phyloP scores from a whole-genome alignment of 2,888 invertebrate genomes.

The Callyntrura guangdongensis region DNA sequence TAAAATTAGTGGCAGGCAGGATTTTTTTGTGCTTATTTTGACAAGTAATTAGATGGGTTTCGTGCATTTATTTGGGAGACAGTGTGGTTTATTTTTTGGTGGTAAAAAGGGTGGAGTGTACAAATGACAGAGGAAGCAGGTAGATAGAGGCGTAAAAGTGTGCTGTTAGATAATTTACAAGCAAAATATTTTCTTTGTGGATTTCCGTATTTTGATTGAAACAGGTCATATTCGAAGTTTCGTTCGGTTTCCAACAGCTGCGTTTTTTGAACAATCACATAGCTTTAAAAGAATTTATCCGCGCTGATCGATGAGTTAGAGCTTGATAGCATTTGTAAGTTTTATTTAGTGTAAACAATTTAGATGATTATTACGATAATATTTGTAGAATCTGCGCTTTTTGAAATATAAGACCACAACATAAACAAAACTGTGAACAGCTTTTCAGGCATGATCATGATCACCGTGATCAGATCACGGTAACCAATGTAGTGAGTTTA shows the following conservation, averaged over 20 bases:
- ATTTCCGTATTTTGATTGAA: neutral
- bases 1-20: conserved; percentile 34
- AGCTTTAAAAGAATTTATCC: neutral
- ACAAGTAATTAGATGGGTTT: conserved; percentile 30
- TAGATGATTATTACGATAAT: neutral
- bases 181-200: conserved; percentile 22
- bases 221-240: neutral
- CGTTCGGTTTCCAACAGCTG: neutral
- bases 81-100: conserved; percentile 24
- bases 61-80: neutral
- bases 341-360: conserved; percentile 8
- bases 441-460: neutral
- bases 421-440: neutral
- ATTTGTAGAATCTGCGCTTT: no score
- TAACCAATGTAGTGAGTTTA: no score
- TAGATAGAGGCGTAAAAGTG: neutral
- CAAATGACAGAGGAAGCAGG: neutral
- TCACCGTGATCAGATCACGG: no score
- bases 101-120: neutral
- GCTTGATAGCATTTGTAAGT: neutral
- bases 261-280: neutral
- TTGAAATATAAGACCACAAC: conserved; percentile 23
- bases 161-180: neutral
- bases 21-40: conserved; percentile 26
- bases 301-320: conserved; percentile 32